Evolutionary conservation across 2,888 invertebrate species (phyloP), one percentile per base, ranked within the genome.

Genomic region (Dorcus hopei): DNA sequence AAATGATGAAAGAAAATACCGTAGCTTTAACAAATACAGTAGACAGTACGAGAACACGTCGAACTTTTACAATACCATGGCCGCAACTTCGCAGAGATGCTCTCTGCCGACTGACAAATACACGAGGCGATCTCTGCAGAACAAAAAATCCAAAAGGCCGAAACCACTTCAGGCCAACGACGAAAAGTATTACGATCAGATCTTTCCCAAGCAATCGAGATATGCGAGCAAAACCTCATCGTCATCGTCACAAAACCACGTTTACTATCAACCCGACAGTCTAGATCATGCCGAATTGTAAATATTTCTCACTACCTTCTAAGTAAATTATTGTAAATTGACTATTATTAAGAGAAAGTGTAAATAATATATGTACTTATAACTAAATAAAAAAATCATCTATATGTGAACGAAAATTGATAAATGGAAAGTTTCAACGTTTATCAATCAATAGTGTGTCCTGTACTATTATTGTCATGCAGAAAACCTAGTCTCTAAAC

Each of bases 141-240:
- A 64, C 49, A 58, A 53, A 50, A 67, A 65, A 57, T 80, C 77
- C 62, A 75, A 80, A 8, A 79, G 85, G 72, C 85, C 85, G 39
- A 84, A 81, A 70, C 84, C 85, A 9, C 71, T 85, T 60, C 85
- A 84, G 69, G 81, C 81, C 66, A 84, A 83, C 55, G 77, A 84
- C 68, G 84, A 85, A 72, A 81, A 82, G 59, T 86, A 85, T 74
- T 80, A 85, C 67, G 83, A 86, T 70, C 84, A 85, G 66, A 80
- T 86, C 63, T 86, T 86, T 70, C 85, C 85, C 58, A 72, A 71
- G 66, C 65, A 68, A 54, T 59, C 64, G 40, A 66, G 67, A 62
- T 65, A 68, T 59, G 63, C 67, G 61, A 66, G 63, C 62, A 45
- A 23, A 23, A 11, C 23, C 16, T 23, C 45, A 23, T 23, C 45